A percentile compares a stretch with the other conserved stretches of the same genome.
Evolutionary conservation across 2,797 vertebrate species (phyloP).

Genomic region (Catamblyrhynchus diadema): DNA sequence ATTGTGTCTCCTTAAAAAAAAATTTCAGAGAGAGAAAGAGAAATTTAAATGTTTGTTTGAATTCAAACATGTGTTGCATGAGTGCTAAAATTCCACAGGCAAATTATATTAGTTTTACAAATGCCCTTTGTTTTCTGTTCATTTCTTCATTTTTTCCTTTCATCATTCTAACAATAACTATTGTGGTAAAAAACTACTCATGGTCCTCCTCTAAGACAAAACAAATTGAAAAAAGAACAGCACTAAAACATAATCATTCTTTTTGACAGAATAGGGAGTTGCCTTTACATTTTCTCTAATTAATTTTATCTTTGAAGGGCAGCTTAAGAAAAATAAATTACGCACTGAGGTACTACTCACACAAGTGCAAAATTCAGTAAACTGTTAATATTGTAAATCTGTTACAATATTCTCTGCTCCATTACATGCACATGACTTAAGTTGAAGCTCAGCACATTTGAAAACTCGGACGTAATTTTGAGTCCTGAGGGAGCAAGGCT

Average conservation of each 20-base stretch:
- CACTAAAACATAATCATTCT: not conserved
- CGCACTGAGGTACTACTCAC: not conserved
- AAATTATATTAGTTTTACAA: not conserved
- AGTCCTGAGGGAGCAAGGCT: slow-evolving; percentile 11
- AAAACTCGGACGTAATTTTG: not conserved
- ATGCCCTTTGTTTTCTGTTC: not conserved
- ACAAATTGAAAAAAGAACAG: not conserved
- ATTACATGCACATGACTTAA: not conserved
- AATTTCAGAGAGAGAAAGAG: not conserved
- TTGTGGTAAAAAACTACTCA: not conserved
- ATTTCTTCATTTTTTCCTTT: not conserved
- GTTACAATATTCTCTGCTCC: not conserved
- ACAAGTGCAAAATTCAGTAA: not conserved
- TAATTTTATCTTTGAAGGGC: not conserved
- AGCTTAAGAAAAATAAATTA: not conserved
- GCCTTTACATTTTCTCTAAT: not conserved
- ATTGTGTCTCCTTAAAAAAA: not conserved
- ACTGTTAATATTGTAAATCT: not conserved
- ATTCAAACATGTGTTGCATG: not conserved
- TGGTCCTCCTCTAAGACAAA: not conserved
- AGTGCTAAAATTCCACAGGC: not conserved
- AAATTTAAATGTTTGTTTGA: slow-evolving; percentile 12
- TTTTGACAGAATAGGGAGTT: not conserved
- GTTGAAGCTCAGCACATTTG: not conserved
- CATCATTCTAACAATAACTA: not conserved